Percentiles rank a stretch among this genome's conserved stretches.
Evolutionary conservation across 2,888 invertebrate species (phyloP).

Genomic region (Lasioglossum oenotherae): DNA sequence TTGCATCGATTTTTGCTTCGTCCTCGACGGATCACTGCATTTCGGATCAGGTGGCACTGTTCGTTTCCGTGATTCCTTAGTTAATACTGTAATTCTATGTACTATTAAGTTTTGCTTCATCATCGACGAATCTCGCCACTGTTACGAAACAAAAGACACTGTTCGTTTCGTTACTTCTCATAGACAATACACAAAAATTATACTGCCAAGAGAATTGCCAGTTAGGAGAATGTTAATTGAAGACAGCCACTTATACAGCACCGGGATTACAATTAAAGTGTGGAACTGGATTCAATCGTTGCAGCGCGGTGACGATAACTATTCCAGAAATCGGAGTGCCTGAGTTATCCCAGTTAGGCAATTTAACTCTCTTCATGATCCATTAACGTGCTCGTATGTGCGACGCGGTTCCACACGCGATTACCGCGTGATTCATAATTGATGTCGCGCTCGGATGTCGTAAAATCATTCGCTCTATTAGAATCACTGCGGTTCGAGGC

Average conservation of each 20-base stretch:
- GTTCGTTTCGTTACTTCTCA: background rate
- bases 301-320: constrained; percentile 9
- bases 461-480: background rate
- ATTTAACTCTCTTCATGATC: constrained; percentile 29
- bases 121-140: constrained; percentile 8
- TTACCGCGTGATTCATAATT: constrained; percentile 10
- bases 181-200: background rate
- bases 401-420: constrained; percentile 9
- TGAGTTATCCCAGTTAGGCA: constrained; percentile 29
- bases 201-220: background rate
- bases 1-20: constrained; percentile 26
- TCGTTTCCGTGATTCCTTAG: background rate
- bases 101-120: constrained; percentile 27
- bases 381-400: constrained; percentile 17
- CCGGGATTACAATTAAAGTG: background rate
- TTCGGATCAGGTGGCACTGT: background rate
- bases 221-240: background rate
- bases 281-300: constrained; percentile 15
- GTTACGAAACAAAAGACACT: constrained; percentile 6
- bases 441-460: constrained; percentile 12
- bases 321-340: constrained; percentile 22
- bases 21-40: constrained; percentile 23
- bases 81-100: background rate
- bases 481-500: background rate
- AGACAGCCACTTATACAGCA: background rate